Evolutionary conservation across 2,888 invertebrate species (phyloP), one percentile per base, ranked within the genome.

Genomic region (Eulithis prunata): DNA sequence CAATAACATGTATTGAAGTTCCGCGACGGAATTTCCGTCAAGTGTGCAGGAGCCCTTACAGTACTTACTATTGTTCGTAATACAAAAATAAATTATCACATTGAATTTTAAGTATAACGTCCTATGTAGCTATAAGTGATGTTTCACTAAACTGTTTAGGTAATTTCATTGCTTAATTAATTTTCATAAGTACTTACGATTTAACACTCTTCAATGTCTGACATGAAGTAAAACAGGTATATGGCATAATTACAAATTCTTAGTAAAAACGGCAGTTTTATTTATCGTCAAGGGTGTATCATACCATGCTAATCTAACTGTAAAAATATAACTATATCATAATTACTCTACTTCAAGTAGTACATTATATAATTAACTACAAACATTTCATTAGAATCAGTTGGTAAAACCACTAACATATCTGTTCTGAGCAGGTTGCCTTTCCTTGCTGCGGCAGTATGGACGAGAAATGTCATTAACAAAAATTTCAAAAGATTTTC

Each of bases 1-100:
- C n/a, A n/a, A n/a, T n/a, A n/a, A n/a, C n/a, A n/a, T n/a, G n/a
- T n/a, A n/a, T n/a, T n/a, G n/a, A n/a, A n/a, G n/a, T n/a, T n/a
- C n/a, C n/a, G n/a, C n/a, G n/a, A n/a, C n/a, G n/a, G n/a, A n/a
- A n/a, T n/a, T n/a, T n/a, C n/a, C n/a, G n/a, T n/a, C n/a, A n/a
- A n/a, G n/a, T n/a, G n/a, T n/a, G n/a, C n/a, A n/a, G n/a, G n/a
- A n/a, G n/a, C n/a, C n/a, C n/a, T n/a, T 41, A 41, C 41, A 41
- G 8, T 59, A 52, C 43, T 13, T 45, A 58, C 61, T 58, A 62
- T 62, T 61, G 45, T 68, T 66, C 57, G 65, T 70, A 71, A 71
- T 75, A 75, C 71, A 76, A 75, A 73, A 78, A 75, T 75, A 78
- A 72, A 70, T 69, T 63, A 66, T 63, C 66, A 71, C 71, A 70